Base-by-base conservation (phyloP, 53 echinoderm and acorn worm genomes). In the Mesocentrotus franciscanus region DNA sequence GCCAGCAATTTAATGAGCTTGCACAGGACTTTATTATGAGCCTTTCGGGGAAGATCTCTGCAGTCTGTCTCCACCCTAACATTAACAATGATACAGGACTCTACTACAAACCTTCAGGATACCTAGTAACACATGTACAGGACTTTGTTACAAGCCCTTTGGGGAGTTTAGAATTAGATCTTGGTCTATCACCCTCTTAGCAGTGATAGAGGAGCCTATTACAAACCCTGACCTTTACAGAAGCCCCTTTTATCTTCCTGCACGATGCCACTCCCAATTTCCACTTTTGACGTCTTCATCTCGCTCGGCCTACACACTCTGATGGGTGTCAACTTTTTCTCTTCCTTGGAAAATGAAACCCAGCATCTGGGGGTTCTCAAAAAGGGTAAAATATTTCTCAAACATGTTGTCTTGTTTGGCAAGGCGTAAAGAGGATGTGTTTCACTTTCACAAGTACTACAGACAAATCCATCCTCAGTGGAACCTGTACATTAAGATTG, bases 201-300 rank as follows among this genome's bases (percentile, higher is more conserved):
- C 8, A 14, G 0, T n/a, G 16, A 72, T 17, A 39, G 20, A 81
- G 36, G 42, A 42, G 15, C 33, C 39, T 27, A 81, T 42, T 81
- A 18, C 39, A 36, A 60, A 60, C 59, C 90, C 90, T 90, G 90
- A 90, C 90, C n/a, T 90, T 90, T 85, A 0, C 14, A 3, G 5
- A 90, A 90, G 90, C 90, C 29, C 90, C 90, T 92, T 92, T 61
- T 56, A 92, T 92, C 72, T 92, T 92, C 72, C 72, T 92, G 68
- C n/a, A 4, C 0, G 71, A 26, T 10, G 68, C 49, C 92, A 39
- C 92, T 71, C 92, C 92, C 92, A 68, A 92, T 92, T 92, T 92
- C 92, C 92, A 92, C 61, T 66, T 35, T 24, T 24, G 33, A 92
- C 39, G 0, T 90, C 42, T 83, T 13, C n/a, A 90, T 68, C 39